Evolutionary conservation across 2,113 vertebrate species (phyloP).

Genomic region (Ceyx cyanopectus): DNA sequence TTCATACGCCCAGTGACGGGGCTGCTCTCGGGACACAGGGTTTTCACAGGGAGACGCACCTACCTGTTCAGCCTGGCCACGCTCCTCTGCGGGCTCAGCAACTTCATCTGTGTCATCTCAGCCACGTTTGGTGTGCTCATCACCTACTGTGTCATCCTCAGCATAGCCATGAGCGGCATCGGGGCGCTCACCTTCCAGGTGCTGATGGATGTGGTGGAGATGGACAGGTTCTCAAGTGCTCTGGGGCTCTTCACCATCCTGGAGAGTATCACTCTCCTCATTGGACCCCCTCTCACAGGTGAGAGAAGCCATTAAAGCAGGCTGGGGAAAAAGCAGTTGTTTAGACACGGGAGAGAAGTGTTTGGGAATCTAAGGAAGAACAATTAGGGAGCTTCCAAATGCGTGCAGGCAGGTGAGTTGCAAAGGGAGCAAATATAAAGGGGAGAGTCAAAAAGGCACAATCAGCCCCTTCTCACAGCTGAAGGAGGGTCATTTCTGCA

Average conservation of each 20-base stretch:
- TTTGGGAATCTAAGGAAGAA: neutral
- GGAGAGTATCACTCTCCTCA: constrained; percentile 86
- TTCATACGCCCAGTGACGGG: constrained; percentile 84
- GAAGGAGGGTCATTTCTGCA: neutral
- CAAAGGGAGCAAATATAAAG: neutral
- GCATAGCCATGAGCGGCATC: constrained; percentile 88
- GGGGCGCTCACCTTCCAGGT: constrained; percentile 91
- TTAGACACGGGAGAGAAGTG: neutral
- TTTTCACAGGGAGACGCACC: constrained; percentile 81
- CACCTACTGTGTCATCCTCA: constrained; percentile 81
- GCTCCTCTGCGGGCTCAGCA: constrained; percentile 88
- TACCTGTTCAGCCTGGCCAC: constrained; percentile 83
- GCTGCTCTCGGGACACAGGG: constrained; percentile 77
- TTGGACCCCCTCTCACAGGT: constrained; percentile 92
- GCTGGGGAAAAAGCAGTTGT: neutral
- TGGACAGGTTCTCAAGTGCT: constrained; percentile 89
- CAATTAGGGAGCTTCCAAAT: neutral
- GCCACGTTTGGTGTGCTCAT: constrained; percentile 80
- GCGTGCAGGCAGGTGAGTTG: neutral
- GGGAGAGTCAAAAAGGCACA: neutral
- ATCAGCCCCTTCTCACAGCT: neutral
- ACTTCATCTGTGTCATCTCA: constrained; percentile 84
- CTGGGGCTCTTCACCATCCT: constrained; percentile 91
- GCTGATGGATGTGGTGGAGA: constrained; percentile 92
- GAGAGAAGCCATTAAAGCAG: neutral